A percentile compares a stretch with the other conserved stretches of the same genome.
Conservation (phyloP, 1,140 invertebrate species). For the Zaprionus ornatus region DNA sequence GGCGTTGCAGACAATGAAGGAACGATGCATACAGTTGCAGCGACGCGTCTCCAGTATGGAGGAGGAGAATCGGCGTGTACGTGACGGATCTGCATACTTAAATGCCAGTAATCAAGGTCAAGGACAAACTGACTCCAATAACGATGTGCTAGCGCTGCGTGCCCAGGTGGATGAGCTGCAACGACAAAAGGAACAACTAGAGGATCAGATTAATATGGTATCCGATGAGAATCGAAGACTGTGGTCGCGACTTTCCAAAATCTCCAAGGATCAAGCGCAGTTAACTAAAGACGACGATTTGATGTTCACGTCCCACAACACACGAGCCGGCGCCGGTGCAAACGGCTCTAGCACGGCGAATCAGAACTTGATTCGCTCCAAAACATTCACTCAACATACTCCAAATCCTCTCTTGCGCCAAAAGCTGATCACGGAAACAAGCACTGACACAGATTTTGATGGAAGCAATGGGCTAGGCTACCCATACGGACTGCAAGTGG, state of each 20-base stretch:
- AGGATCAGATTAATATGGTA: slow-evolving; percentile 91
- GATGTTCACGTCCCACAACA: slow-evolving; percentile 6
- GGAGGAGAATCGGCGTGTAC: slow-evolving; percentile 89
- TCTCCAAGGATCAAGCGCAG: slow-evolving; percentile 85
- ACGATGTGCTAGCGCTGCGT: slow-evolving; percentile 84
- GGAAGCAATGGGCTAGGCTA: slow-evolving; percentile 85
- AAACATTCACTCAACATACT: slow-evolving; percentile 87
- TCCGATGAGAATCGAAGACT: slow-evolving; percentile 91
- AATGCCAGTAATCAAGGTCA: slow-evolving; percentile 8
- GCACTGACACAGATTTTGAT: slow-evolving; percentile 89
- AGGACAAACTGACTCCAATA: slow-evolving; percentile 47
- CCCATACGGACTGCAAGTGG: slow-evolving; percentile 86
- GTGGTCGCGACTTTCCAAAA: slow-evolving; percentile 89
- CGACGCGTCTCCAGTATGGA: slow-evolving; percentile 88
- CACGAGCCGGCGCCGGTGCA: not conserved
- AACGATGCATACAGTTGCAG: slow-evolving; percentile 90
- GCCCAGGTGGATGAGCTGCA: slow-evolving; percentile 88
- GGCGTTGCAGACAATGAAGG: slow-evolving; percentile 91
- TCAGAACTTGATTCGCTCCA: slow-evolving; percentile 85
- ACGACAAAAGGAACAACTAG: slow-evolving; percentile 90
- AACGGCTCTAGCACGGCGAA: slow-evolving; percentile 35
- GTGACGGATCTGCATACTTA: slow-evolving; percentile 60
- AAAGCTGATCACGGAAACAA: slow-evolving; percentile 86
- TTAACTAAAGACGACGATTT: slow-evolving; percentile 24
- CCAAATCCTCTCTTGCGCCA: slow-evolving; percentile 85